These are phyloP conservation scores for Ispidina lecontei DNA, from an alignment of 2,797 vertebrate species.

Conservation along the genomic window DNA sequence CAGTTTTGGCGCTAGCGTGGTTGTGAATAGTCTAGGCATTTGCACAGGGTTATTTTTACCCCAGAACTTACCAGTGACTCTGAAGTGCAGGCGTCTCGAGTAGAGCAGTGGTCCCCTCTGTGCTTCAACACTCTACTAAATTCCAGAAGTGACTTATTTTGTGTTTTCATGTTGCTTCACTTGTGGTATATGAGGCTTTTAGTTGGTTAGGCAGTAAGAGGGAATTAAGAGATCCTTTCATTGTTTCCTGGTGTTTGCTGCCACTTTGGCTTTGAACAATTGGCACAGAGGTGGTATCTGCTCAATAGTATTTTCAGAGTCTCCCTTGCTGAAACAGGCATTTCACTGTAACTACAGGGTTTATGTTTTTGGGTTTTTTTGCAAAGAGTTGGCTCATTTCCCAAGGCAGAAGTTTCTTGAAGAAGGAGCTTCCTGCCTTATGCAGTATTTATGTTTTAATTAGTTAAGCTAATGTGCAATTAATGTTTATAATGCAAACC, in stretches of 20 bases:
- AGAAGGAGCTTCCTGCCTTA: slow-evolving; percentile 19
- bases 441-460: slow-evolving; percentile 63
- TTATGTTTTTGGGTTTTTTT: background rate
- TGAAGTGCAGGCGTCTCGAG: background rate
- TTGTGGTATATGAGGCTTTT: background rate
- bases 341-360: background rate
- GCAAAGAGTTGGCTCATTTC: background rate
- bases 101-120: background rate
- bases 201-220: background rate
- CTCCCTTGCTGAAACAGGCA: background rate
- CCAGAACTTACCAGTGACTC: background rate
- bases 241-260: background rate
- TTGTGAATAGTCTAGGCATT: rapidly evolving
- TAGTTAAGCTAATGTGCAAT: slow-evolving; percentile 56
- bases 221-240: background rate
- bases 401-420: slow-evolving; percentile 30
- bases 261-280: background rate
- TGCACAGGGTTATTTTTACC: background rate
- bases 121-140: background rate
- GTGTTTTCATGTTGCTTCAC: background rate
- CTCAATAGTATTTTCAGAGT: background rate
- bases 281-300: background rate
- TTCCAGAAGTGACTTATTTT: background rate
- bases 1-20: rapidly evolving
- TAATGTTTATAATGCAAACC: slow-evolving; percentile 58